Evolutionary conservation across 2,113 vertebrate genomes (phyloP).

Genomic region (Bubo bubo): DNA sequence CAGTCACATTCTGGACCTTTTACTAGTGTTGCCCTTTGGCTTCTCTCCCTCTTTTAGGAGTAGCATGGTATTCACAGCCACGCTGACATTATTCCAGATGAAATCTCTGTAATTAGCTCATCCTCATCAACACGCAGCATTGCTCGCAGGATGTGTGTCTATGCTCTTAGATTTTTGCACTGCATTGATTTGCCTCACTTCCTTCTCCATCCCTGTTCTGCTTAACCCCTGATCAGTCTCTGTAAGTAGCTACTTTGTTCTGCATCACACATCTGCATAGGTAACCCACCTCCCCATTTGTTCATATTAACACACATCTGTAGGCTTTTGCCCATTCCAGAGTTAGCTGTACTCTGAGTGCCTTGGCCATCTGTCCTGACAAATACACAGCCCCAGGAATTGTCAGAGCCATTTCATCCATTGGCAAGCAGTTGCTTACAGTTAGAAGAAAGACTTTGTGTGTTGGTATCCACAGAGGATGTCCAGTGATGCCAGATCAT

Average conservation of each 20-base stretch:
- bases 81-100: rapidly evolving
- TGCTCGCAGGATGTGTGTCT: not conserved
- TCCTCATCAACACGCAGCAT: not conserved
- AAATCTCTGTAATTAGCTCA: not conserved
- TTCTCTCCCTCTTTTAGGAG: not conserved
- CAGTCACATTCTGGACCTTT: not conserved
- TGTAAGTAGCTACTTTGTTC: not conserved
- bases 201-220: rapidly evolving
- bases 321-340: not conserved
- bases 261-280: rapidly evolving
- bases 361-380: slow-evolving; percentile 1
- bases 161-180: not conserved
- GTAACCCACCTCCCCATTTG: not conserved
- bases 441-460: not conserved
- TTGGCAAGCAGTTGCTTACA: not conserved
- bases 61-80: not conserved
- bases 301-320: not conserved
- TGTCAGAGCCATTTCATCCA: not conserved
- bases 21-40: not conserved
- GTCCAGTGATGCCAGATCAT: not conserved
- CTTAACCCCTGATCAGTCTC: not conserved
- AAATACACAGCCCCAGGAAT: not conserved
- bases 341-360: not conserved
- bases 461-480: rapidly evolving
- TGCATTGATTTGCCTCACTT: not conserved